Base-by-base conservation (phyloP, 2,888 invertebrate genomes). In the Idaea biselata region DNA sequence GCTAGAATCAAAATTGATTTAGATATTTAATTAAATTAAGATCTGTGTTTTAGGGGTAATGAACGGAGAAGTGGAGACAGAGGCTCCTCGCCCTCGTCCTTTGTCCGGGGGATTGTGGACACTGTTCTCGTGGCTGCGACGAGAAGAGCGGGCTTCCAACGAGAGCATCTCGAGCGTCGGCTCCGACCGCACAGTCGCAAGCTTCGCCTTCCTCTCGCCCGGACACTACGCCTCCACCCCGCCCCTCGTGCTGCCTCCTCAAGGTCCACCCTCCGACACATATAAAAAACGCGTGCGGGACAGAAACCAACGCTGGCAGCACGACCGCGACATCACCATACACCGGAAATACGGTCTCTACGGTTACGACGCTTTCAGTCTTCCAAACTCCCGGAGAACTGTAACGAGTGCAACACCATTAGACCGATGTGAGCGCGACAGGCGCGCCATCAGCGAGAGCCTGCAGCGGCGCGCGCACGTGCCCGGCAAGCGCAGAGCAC, bases 401-500 rank as follows among this genome's bases (percentile, higher is more conserved):
- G 91, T 92, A 16, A 70, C 93, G 93, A 66, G 93, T 93, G 60
- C 93, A 93, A 91, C 94, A 7, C 95, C 96, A 86, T 96, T 96
- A 0, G 25, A 55, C 44, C 32, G 58, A 69, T 66, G 73, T 69
- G 78, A 83, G 32, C 84, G 91, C 60, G 89, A 91, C 53, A 87
- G 94, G 57, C 88, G 95, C 73, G 94, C 94, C 18, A 91, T 93
- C n/a, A 95, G 95, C 77, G 95, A 95, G 84, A 92, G 94, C 25
- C 93, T 93, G 68, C 93, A 93, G 66, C 93, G 93, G 58, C 93
- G 93, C 69, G 92, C 94, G 5, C 95, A 96, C 87, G 96, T 96
- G 0, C 96, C 95, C 70, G 96, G 96, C 25, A 96, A 96, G 81
- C 87, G 96, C 60, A 94, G 94, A 76, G 96, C 96, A 0, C 96